These are phyloP conservation scores for Aradophagus sp. DNA, from an alignment of 1,140 invertebrate genomes.

Conservation along the genomic window DNA sequence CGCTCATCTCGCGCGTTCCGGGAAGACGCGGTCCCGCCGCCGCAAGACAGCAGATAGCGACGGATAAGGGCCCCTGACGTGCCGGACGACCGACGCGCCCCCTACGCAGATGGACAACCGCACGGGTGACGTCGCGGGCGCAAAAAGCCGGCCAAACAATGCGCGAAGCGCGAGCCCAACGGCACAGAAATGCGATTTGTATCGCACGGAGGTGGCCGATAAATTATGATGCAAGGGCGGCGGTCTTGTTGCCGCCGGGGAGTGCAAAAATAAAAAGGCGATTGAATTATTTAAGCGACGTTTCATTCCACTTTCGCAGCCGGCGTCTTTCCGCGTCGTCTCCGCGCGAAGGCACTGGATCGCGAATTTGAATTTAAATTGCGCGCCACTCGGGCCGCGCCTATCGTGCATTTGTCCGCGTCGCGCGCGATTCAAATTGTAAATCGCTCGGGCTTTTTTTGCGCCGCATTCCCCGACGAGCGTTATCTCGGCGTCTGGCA, in stretches of 20 bases:
- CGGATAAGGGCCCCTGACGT: conserved; percentile 37
- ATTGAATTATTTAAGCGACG: conserved; percentile 23
- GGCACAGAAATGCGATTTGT: conserved; percentile 52
- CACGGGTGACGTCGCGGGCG: conserved; percentile 30
- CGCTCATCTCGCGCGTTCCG: conserved; percentile 36
- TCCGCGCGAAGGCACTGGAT: neutral
- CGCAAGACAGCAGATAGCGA: conserved; percentile 37
- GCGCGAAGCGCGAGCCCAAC: conserved; percentile 28
- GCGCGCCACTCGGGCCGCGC: conserved; percentile 17
- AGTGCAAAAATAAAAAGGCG: conserved; percentile 23
- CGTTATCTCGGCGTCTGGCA: neutral
- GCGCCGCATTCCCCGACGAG: too few species aligned
- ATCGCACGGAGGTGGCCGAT: conserved; percentile 30
- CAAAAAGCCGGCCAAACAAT: conserved; percentile 50
- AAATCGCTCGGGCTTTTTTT: conserved; percentile 4
- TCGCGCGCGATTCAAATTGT: conserved; percentile 15
- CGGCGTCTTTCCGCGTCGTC: neutral
- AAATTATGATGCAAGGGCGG: conserved; percentile 35
- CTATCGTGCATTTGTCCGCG: conserved; percentile 8
- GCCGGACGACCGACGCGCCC: conserved; percentile 40
- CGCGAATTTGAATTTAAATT: conserved; percentile 56
- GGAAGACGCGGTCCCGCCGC: conserved; percentile 19
- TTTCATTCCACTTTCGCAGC: conserved; percentile 1
- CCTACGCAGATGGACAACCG: conserved; percentile 50
- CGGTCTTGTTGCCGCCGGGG: conserved; percentile 12